phyloP scores from a whole-genome alignment of 2,888 invertebrate genomes.

The Plemyria rubiginata region DNA sequence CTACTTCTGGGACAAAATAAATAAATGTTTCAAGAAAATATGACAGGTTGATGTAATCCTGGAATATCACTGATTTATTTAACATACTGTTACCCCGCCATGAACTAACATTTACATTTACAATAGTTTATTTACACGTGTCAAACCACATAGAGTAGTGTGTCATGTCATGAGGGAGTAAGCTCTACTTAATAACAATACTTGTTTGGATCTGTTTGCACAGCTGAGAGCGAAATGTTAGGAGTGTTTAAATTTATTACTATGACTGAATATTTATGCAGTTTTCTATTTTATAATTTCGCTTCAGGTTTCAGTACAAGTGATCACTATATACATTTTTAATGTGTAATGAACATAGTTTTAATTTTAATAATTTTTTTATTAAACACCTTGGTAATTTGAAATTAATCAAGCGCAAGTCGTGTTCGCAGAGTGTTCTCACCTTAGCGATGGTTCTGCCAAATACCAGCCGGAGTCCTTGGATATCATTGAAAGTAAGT shows the following conservation, averaged over 20 bases:
- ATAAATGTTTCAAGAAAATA: too few species aligned
- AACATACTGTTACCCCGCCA: not conserved
- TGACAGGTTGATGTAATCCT: not conserved
- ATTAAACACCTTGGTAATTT: too few species aligned
- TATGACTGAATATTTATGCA: not conserved
- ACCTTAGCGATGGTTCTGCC: too few species aligned
- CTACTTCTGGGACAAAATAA: too few species aligned
- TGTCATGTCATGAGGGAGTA: conserved; percentile 37
- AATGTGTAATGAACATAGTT: too few species aligned
- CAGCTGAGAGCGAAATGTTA: conserved; percentile 37
- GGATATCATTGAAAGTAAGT: too few species aligned
- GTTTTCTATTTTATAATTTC: not conserved
- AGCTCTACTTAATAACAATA: conserved; percentile 47
- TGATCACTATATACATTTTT: too few species aligned
- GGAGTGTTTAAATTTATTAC: not conserved
- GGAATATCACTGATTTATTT: not conserved
- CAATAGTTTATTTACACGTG: conserved; percentile 59
- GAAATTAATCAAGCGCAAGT: too few species aligned
- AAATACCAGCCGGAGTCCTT: too few species aligned
- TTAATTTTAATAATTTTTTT: too few species aligned
- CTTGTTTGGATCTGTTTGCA: conserved; percentile 57
- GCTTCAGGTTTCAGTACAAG: too few species aligned
- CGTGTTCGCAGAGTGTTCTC: too few species aligned
- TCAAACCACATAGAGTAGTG: conserved; percentile 46
- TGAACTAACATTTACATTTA: conserved; percentile 8